These are phyloP conservation scores for Manis pentadactyla DNA, from an alignment of 2,797 vertebrate species.

Conservation along the genomic window DNA sequence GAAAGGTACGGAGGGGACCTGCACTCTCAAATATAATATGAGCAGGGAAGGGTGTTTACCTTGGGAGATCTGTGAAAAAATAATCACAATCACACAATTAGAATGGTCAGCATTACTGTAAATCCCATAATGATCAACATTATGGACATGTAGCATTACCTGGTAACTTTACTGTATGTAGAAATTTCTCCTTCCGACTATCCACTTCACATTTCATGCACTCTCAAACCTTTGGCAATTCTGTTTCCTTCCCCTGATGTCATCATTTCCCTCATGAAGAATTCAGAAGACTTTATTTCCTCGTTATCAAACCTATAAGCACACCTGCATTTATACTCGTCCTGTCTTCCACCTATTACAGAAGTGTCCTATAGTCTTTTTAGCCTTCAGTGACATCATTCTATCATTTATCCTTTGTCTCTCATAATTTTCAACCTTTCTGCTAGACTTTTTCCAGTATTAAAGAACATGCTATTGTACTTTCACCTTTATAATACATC, in stretches of 20 bases:
- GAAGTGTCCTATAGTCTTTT: neutral
- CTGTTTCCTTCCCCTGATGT: neutral
- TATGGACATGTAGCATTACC: neutral
- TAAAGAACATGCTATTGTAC: neutral
- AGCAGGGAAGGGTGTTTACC: neutral
- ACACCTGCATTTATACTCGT: neutral
- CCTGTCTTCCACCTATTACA: neutral
- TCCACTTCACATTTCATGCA: neutral
- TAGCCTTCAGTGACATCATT: neutral
- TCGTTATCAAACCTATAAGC: neutral
- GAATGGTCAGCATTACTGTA: neutral
- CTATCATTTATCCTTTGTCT: neutral
- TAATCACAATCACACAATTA: neutral
- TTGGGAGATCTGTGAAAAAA: neutral
- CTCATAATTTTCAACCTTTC: neutral
- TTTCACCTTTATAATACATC: neutral
- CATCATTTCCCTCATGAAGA: neutral
- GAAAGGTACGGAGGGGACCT: slow-evolving; percentile 87
- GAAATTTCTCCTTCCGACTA: neutral
- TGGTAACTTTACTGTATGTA: neutral
- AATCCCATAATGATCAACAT: neutral
- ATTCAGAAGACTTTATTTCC: neutral
- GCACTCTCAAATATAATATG: neutral
- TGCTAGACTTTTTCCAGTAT: neutral
- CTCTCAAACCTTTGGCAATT: neutral